Evolutionary conservation across 2,113 vertebrate species (phyloP).

Genomic region (Anolis carolinensis): DNA sequence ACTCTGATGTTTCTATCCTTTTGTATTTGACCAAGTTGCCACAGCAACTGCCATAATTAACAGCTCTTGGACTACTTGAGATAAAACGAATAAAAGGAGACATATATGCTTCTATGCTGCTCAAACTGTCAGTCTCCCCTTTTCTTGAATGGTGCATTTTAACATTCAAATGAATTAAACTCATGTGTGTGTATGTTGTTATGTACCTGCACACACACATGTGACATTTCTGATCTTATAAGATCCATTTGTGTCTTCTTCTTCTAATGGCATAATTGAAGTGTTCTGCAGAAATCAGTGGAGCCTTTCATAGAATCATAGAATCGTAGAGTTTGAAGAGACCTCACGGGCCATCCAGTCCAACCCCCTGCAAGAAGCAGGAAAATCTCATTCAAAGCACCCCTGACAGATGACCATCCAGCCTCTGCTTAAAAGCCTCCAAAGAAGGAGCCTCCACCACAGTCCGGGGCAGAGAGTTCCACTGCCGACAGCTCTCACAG

Average conservation of each 20-base stretch:
- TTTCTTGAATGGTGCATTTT: neutral
- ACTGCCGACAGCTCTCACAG: no score
- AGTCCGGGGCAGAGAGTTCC: no score
- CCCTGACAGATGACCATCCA: no score
- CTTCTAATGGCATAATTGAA: neutral
- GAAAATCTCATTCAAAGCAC: no score
- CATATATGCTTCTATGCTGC: neutral
- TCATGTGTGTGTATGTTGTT: neutral
- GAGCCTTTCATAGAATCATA: no score
- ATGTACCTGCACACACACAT: neutral
- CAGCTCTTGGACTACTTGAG: slow-evolving; percentile 34
- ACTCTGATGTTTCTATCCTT: slow-evolving; percentile 9
- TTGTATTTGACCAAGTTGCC: neutral
- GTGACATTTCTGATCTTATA: neutral
- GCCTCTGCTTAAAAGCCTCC: no score
- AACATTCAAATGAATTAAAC: slow-evolving; percentile 30
- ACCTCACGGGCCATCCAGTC: no score
- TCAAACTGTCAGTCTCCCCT: neutral
- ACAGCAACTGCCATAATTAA: slow-evolving; percentile 27
- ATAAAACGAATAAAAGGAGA: slow-evolving; percentile 21
- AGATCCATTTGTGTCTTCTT: neutral
- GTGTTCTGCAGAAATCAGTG: neutral
- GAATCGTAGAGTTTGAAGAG: no score
- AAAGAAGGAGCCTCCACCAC: no score
- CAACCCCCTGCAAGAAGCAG: no score